Evolutionary conservation across 2,888 invertebrate species (phyloP), one percentile per base, ranked within the genome.

Genomic region (Parascotia fuliginaria): DNA sequence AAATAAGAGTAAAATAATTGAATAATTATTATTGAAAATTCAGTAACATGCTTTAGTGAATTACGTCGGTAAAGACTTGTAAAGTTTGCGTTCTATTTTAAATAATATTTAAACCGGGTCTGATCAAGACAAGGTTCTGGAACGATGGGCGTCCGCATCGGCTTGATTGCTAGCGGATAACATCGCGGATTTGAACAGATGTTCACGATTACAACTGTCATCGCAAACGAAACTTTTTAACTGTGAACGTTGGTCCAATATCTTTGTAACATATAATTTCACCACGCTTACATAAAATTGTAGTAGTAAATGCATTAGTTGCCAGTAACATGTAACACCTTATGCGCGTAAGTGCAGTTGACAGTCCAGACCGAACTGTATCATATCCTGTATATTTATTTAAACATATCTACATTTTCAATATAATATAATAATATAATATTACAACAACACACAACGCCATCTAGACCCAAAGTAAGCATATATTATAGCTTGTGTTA

Each of bases 141-240:
- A 29, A 1, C 11, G 29, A 2, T 28, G n/a, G 7, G 14, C 9
- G 7, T 33, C 24, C 1, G 2, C 6, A 14, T 16, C 11, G 24
- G 44, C 48, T 55, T 44, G 19, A 52, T 49, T 49, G 42, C 52
- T 38, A 28, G 16, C 12, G 43, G 41, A 42, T 44, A 33, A 40
- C 22, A 45, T 19, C 34, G 14, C 28, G 15, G 15, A 14, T 34
- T 39, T 24, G 28, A 28, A 57, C 52, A 48, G 34, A 46, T 62
- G 31, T 42, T 42, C 42, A 9, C 22, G 22, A 41, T 41, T 41
- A 22, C 5, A 12, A 32, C 22, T 31, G 9, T 16, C 6, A 15
- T 9, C 39, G 43, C 57, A 33, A 16, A 1, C 19, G 37, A 48
- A 32, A 62, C 34, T 42, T 15, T 38, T 27, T 7, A 28, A 11